Conservation (phyloP, 2,113 vertebrate genomes). For the Phyllostomus discolor region DNA sequence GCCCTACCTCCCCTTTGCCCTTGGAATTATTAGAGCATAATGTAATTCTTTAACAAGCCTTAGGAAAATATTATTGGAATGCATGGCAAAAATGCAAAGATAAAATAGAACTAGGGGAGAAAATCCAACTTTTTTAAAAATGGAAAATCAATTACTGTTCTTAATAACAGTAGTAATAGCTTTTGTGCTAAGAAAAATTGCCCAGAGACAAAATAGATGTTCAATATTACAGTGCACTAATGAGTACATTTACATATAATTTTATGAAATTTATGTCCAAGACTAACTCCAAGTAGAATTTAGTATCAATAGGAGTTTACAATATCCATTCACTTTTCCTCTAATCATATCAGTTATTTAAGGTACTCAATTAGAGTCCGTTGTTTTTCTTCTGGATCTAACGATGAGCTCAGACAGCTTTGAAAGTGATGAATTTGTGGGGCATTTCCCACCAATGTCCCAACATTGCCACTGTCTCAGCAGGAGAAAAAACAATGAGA, state of each 20-base stretch:
- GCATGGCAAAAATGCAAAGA: conserved; percentile 29
- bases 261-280: conserved; percentile 70
- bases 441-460: conserved; percentile 52
- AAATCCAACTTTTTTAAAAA: conserved; percentile 38
- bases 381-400: conserved; percentile 46
- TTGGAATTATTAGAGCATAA: conserved; percentile 52
- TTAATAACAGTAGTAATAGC: conserved; percentile 73
- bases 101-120: conserved; percentile 10
- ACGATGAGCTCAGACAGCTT: neutral
- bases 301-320: conserved; percentile 68
- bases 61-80: conserved; percentile 56
- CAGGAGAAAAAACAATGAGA: conserved; percentile 28
- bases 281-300: conserved; percentile 66
- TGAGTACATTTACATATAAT: conserved; percentile 79
- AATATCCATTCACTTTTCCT: conserved; percentile 65
- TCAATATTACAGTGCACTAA: conserved; percentile 72
- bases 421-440: conserved; percentile 47
- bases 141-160: conserved; percentile 66
- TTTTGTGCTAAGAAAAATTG: conserved; percentile 69
- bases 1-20: conserved; percentile 14
- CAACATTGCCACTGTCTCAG: conserved; percentile 26
- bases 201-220: conserved; percentile 69
- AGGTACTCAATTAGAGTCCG: conserved; percentile 40
- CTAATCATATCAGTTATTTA: conserved; percentile 67
- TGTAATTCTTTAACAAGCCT: conserved; percentile 27